These are phyloP conservation scores for Neopipo cinnamomea DNA, from an alignment of 2,113 vertebrate genomes.

Conservation along the genomic window DNA sequence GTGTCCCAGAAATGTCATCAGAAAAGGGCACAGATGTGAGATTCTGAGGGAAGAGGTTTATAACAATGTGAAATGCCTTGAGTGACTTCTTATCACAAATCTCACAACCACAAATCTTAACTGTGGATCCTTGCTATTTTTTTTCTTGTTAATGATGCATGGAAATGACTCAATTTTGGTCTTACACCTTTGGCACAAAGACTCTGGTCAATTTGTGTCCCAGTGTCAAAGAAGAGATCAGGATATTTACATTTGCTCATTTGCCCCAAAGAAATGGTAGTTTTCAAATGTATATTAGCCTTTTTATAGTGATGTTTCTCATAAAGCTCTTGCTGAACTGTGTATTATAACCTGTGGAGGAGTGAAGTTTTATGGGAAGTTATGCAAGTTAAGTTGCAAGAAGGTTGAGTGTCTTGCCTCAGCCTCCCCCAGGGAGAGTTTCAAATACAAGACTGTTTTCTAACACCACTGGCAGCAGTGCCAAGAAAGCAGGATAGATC, in stretches of 20 bases:
- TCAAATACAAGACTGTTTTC: background rate
- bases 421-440: background rate
- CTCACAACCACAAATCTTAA: background rate
- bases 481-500: background rate
- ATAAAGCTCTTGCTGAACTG: background rate
- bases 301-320: background rate
- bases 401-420: background rate
- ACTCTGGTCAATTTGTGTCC: background rate
- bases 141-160: background rate
- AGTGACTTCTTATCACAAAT: background rate
- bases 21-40: background rate
- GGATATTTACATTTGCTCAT: background rate
- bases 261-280: background rate
- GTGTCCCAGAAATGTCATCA: background rate
- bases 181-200: background rate
- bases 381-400: background rate
- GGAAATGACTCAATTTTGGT: background rate
- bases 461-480: background rate
- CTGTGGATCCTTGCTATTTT: background rate
- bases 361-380: background rate
- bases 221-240: background rate
- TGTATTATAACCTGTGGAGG: background rate
- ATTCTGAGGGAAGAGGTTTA: background rate
- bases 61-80: background rate
- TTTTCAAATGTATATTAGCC: background rate